phyloP scores from a whole-genome alignment of 2,797 vertebrate genomes.

The Galaxias olidus region DNA sequence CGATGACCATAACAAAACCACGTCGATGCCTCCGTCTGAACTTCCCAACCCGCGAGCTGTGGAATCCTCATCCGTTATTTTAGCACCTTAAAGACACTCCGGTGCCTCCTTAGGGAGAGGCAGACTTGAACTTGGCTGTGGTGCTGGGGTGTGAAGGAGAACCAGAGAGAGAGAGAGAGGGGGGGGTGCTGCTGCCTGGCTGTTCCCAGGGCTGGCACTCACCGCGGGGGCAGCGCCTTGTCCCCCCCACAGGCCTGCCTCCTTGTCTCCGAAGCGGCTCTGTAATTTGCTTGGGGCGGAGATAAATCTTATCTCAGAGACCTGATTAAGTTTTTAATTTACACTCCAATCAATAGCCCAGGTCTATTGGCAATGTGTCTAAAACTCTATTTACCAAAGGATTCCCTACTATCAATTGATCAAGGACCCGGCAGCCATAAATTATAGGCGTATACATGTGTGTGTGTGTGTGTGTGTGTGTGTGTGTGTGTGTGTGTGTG shows the following conservation, averaged over 20 bases:
- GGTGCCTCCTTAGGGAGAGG: slow-evolving; percentile 17
- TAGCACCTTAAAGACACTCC: slow-evolving; percentile 45
- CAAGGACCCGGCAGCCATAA: slow-evolving; percentile 96
- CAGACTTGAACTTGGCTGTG: slow-evolving; percentile 8
- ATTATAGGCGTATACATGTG: slow-evolving; percentile 77
- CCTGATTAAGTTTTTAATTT: slow-evolving; percentile 99
- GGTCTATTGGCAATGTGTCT: slow-evolving; percentile 99
- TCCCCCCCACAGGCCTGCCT: slow-evolving; percentile 54
- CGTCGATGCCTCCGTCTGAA: slow-evolving; percentile 42
- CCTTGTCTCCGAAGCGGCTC: slow-evolving; percentile 69
- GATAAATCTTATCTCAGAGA: slow-evolving; percentile 86
- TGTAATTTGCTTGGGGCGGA: slow-evolving; percentile 80
- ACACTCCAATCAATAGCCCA: slow-evolving; percentile 98
- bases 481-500: slow-evolving; percentile 15
- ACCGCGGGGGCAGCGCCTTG: slow-evolving; percentile 55
- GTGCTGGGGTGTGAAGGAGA: slow-evolving; percentile 16
- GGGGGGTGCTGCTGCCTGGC: slow-evolving; percentile 21
- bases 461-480: slow-evolving; percentile 23
- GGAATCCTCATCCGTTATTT: slow-evolving; percentile 43
- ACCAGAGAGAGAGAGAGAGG: slow-evolving; percentile 22
- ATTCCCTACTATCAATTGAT: slow-evolving; percentile 99
- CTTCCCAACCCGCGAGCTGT: slow-evolving; percentile 33
- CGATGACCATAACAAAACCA: slow-evolving; percentile 4
- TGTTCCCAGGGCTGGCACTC: slow-evolving; percentile 50
- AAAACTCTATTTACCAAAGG: slow-evolving; percentile 99